Conservation (phyloP, 2,113 vertebrate genomes). For the Rhynchomys soricoides region DNA sequence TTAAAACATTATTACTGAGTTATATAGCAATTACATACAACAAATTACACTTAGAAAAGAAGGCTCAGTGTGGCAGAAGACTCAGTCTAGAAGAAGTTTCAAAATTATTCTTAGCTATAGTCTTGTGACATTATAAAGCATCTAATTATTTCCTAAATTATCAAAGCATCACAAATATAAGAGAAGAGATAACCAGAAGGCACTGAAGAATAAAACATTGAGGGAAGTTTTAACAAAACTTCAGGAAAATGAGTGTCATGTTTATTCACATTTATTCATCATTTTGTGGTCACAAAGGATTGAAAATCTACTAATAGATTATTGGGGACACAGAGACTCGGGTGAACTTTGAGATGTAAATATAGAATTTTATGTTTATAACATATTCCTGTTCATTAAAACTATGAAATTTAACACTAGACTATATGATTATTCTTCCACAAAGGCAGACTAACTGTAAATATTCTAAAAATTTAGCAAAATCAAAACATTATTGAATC, state of each 20-base stretch:
- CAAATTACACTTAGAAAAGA: constrained; percentile 35
- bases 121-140: background rate
- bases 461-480: background rate
- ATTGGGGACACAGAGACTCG: background rate
- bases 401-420: background rate
- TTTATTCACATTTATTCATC: constrained; percentile 9
- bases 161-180: background rate
- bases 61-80: background rate
- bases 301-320: background rate
- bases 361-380: background rate
- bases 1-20: constrained; percentile 52
- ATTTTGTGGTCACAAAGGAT: background rate
- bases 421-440: background rate
- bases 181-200: background rate
- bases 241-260: background rate
- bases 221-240: background rate
- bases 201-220: background rate
- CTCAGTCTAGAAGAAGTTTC: background rate
- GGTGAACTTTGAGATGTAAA: background rate
- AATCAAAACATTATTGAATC: background rate
- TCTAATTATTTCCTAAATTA: background rate
- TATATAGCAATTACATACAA: background rate
- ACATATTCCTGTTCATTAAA: background rate
- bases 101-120: constrained; percentile 24
- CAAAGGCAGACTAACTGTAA: background rate